Percentiles rank a stretch among this genome's conserved stretches.
Evolutionary conservation across 2,797 vertebrate genomes (phyloP).

Genomic region (Valencia hispanica): DNA sequence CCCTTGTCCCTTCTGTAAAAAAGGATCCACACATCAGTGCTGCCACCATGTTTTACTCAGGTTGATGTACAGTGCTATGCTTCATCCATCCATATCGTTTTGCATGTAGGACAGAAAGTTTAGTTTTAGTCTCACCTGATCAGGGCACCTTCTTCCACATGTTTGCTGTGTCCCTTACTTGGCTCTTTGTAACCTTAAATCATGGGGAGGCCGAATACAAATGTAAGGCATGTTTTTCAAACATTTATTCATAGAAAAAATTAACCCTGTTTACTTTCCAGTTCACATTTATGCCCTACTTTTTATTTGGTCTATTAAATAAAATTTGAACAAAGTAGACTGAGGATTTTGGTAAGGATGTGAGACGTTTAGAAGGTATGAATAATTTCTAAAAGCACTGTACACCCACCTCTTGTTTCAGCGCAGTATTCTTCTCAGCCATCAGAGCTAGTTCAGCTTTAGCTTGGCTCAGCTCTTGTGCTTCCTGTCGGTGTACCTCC

Average conservation of each 20-base stretch:
- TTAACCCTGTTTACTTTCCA: not conserved
- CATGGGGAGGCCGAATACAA: not conserved
- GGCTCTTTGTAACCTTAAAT: not conserved
- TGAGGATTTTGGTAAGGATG: not conserved
- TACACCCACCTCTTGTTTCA: conserved; percentile 81
- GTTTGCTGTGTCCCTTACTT: not conserved
- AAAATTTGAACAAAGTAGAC: not conserved
- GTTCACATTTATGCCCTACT: not conserved
- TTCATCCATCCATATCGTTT: not conserved
- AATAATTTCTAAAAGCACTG: not conserved
- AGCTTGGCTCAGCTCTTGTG: conserved; percentile 80
- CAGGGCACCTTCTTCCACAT: not conserved
- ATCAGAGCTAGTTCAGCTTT: conserved; percentile 76
- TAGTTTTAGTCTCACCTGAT: not conserved
- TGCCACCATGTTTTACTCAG: not conserved
- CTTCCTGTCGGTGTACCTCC: conserved; percentile 72
- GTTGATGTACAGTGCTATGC: not conserved
- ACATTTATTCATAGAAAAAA: not conserved
- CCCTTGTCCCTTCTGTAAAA: not conserved
- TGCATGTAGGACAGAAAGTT: not conserved
- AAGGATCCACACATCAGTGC: not conserved
- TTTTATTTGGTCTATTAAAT: not conserved
- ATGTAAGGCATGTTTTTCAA: not conserved
- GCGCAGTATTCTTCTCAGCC: conserved; percentile 73
- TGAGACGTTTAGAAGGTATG: not conserved